Base-by-base conservation (phyloP, 1,140 invertebrate genomes). In the Drosophila lacertosa region DNA sequence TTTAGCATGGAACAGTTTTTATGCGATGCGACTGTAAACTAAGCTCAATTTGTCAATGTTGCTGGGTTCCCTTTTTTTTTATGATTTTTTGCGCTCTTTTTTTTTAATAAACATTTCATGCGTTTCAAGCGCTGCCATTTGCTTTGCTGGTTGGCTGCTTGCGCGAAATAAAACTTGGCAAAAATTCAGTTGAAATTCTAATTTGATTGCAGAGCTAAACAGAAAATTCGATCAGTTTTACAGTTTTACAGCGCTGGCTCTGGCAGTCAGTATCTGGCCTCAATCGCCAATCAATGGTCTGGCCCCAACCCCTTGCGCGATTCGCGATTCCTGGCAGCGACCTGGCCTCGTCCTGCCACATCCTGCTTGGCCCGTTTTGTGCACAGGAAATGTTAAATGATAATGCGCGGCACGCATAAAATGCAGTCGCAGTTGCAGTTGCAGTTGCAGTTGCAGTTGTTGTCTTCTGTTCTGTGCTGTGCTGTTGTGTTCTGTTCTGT, bases 321-420 rank as follows among this genome's bases (percentile, higher is more conserved):
- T 16, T 54, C 40, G 51, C 24, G 37, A 54, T 26, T 54, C 35
- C 35, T 54, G 35, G 20, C 10, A 9, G 26, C 26, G 26, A 29
- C 26, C 51, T 40, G 40, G 22, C 65, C 32, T 44, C 55, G n/a
- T 68, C 29, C 40, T 71, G 37, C 59, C 59, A 42, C 55, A 44
- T 68, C 69, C 76, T 82, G 65, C 64, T 59, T 55, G 54, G 58
- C 60, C 65, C 48, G 44, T 68, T 68, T 69, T 70, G 67, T 65
- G 42, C 68, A 82, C 78, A 74, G 81, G 81, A 86, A 86, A 86
- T 86, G 81, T 86, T 86, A 86, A 86, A 86, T 86, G 81, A 86
- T 86, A 86, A 86, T 86, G 81, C 81, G 77, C 48, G 77, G 81
- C 81, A 86, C 77, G 81, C 81, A 84, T 84, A 86, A 84, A 84